phyloP scores from a whole-genome alignment of 37 sponge, comb jelly and placozoan genomes.

The Ianthella basta region DNA sequence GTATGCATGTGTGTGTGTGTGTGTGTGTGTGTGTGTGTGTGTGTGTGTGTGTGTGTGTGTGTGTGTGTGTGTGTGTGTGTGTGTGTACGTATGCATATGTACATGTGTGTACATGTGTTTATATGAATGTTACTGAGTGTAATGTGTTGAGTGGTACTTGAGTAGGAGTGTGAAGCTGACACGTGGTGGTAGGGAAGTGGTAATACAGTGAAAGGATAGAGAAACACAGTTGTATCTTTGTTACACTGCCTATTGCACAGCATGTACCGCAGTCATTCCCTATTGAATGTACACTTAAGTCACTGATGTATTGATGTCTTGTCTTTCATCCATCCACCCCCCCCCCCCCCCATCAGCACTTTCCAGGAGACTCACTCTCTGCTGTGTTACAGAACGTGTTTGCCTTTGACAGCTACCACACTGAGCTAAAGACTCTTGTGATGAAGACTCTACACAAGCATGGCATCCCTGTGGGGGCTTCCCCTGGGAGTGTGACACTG shows the following conservation, averaged over 20 bases:
- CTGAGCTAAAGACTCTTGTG: constrained; percentile 65
- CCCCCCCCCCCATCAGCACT: constrained; percentile 40
- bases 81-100: not conserved
- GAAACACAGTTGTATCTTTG: too few relatives aligned
- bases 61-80: constrained; percentile 34
- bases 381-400: constrained; percentile 83
- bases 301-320: too few relatives aligned
- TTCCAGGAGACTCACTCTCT: constrained; percentile 76
- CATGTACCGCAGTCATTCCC: too few relatives aligned
- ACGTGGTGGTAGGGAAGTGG: not conserved
- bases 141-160: not conserved
- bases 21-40: constrained; percentile 30
- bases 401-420: constrained; percentile 86
- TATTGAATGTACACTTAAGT: too few relatives aligned
- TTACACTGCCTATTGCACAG: too few relatives aligned
- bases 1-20: not conserved
- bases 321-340: not conserved
- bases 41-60: constrained; percentile 30
- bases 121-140: not conserved
- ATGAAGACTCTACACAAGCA: constrained; percentile 82
- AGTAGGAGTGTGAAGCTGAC: too few relatives aligned
- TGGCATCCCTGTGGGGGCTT: constrained; percentile 90
- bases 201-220: not conserved
- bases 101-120: not conserved
- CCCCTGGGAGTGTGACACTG: constrained; percentile 46